phyloP scores from a whole-genome alignment of 2,113 vertebrate species.

The Sceloporus tristichus region DNA sequence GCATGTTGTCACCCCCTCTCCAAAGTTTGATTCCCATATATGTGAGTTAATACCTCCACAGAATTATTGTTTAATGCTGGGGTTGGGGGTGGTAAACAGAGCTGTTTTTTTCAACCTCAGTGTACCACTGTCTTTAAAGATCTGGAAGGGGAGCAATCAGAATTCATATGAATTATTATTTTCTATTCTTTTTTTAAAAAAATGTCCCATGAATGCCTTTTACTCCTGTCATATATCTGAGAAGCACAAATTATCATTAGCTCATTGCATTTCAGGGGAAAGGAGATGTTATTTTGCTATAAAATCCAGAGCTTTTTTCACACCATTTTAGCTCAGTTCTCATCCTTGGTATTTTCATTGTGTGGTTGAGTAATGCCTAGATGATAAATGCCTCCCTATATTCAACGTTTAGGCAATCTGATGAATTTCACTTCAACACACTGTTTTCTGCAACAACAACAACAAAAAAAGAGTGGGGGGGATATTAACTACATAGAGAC shows the following conservation, averaged over 20 bases:
- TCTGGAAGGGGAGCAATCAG: neutral
- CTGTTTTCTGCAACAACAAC: constrained; percentile 14
- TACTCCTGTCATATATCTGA: neutral
- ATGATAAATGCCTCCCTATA: neutral
- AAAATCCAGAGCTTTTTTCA: constrained; percentile 8
- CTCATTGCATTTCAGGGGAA: neutral
- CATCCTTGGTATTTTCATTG: neutral
- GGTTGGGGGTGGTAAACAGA: neutral
- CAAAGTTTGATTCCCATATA: neutral
- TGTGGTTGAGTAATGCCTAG: constrained; percentile 14
- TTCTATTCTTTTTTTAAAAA: neutral
- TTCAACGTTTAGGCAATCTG: constrained; percentile 29
- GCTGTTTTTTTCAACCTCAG: neutral
- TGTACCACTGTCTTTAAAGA: neutral
- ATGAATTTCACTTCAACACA: constrained; percentile 33
- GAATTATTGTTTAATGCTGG: neutral
- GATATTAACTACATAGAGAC: constrained; percentile 6
- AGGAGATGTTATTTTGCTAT: neutral
- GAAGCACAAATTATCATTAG: constrained; percentile 4
- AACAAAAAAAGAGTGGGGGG: neutral
- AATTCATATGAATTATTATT: neutral
- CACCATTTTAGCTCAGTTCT: neutral
- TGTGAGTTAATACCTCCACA: neutral
- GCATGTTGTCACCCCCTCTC: neutral
- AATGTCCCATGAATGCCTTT: neutral